These are phyloP conservation scores for Sebastes diaconus DNA, from an alignment of 2,797 vertebrate genomes.

Conservation along the genomic window DNA sequence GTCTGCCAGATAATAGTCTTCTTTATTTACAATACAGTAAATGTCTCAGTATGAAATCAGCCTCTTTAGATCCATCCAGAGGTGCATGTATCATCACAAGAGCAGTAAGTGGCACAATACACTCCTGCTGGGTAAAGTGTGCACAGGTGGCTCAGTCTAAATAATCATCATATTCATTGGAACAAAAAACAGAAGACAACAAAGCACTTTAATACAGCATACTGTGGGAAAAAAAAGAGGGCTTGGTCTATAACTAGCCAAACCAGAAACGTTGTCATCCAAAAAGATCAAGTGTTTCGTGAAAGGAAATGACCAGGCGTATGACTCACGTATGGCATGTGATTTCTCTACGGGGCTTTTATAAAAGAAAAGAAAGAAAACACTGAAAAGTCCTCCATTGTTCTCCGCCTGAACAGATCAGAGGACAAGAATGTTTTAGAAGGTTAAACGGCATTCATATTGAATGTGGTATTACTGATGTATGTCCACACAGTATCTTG, in stretches of 20 bases:
- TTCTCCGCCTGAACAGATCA: constrained; percentile 27
- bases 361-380: not conserved
- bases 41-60: not conserved
- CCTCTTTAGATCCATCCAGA: not conserved
- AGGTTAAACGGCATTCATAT: not conserved
- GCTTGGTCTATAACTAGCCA: constrained; percentile 28
- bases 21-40: not conserved
- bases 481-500: not conserved
- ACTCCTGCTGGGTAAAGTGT: constrained; percentile 9
- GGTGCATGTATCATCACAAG: not conserved
- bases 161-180: constrained; percentile 23
- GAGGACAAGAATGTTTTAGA: constrained; percentile 20
- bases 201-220: not conserved
- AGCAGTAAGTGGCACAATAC: not conserved
- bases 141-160: constrained; percentile 24
- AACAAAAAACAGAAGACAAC: constrained; percentile 1
- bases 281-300: constrained; percentile 35
- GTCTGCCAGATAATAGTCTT: not conserved
- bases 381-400: constrained; percentile 29
- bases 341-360: constrained; percentile 14
- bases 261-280: constrained; percentile 45
- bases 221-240: constrained; percentile 9
- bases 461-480: not conserved
- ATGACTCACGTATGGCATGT: constrained; percentile 44
- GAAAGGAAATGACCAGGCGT: constrained; percentile 27